A percentile compares a stretch with the other conserved stretches of the same genome.
These are phyloP conservation scores for Megaceryle alcyon DNA, from an alignment of 2,797 vertebrate species.

Conservation along the genomic window DNA sequence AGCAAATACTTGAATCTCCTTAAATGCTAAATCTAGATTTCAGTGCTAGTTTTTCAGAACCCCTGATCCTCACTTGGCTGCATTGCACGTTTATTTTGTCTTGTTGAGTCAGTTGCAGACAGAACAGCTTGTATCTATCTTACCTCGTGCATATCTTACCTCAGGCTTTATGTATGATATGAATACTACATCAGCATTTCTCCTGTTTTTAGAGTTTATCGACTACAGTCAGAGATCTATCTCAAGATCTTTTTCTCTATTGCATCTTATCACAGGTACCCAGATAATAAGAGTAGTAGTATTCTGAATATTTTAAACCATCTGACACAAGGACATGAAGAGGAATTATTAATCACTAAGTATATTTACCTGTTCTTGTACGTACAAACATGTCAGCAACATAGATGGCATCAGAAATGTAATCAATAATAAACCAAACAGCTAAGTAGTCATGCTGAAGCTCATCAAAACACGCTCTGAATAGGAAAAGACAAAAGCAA, in stretches of 20 bases:
- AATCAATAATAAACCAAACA: slow-evolving; percentile 88
- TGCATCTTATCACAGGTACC: not conserved
- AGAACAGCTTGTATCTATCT: not conserved
- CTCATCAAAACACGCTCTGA: slow-evolving; percentile 94
- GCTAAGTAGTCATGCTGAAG: slow-evolving; percentile 87
- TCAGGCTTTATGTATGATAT: not conserved
- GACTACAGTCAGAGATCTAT: not conserved
- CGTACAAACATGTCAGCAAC: slow-evolving; percentile 91
- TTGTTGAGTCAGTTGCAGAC: not conserved
- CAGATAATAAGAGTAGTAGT: not conserved
- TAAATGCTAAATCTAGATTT: not conserved
- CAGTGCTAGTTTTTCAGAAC: not conserved
- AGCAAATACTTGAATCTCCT: not conserved
- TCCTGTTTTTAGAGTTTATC: not conserved
- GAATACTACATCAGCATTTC: not conserved
- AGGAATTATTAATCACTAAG: not conserved
- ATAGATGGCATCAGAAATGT: slow-evolving; percentile 83
- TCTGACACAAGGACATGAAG: not conserved
- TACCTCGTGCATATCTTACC: not conserved
- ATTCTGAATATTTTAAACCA: not conserved
- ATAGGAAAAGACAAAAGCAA: slow-evolving; percentile 27
- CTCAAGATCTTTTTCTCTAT: not conserved
- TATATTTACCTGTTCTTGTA: slow-evolving; percentile 87
- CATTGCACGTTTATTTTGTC: not conserved
- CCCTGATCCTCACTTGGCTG: not conserved